Evolutionary conservation across 2,113 vertebrate species (phyloP), one percentile per base, ranked within the genome.

Genomic region (Actinemys pallida): DNA sequence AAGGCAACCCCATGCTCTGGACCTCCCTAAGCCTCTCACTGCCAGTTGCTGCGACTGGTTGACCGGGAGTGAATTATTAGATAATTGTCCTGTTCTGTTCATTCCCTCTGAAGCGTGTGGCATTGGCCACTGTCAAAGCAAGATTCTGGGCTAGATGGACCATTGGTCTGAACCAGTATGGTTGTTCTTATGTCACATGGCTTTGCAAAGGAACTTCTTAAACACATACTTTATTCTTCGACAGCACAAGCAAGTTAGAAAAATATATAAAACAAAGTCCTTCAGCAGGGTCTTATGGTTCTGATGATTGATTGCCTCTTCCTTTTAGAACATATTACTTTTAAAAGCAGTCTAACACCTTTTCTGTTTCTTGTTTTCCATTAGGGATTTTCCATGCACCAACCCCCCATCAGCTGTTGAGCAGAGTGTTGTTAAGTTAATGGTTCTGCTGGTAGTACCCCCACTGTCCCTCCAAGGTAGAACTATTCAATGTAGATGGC

Each of bases 291-390:
- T 17, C 90, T 89, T 92, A 56, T 75, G 20, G 86, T 90, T 93
- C 84, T 82, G 57, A 91, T 94, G n/a, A 72, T 72, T n/a, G 82
- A 35, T 47, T 94, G 16, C 1, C 27, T 39, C 10, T 92, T 72
- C 56, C 0, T 76, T n/a, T 57, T 9, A 76, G 22, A 52, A 84
- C 47, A 16, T 89, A 14, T 86, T 27, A 54, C 29, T 79, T 69
- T 29, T 83, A 87, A 96, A 92, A 92, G 52, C 83, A 91, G 80
- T 88, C 81, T 81, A 42, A 49, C 19, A 80, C 7, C 27, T 87
- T 84, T 95, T 93, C 93, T 5, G 35, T 81, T 88, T 89, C 52
- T 83, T 1, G 65, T 75, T 10, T 85, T 52, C n/a, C 16, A 2
- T 4, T 92, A 62, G 25, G 17, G 45, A 75, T 75, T 90, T 92